Base-by-base conservation (phyloP, 2,888 invertebrate species). In the Dynastes hyllus region DNA sequence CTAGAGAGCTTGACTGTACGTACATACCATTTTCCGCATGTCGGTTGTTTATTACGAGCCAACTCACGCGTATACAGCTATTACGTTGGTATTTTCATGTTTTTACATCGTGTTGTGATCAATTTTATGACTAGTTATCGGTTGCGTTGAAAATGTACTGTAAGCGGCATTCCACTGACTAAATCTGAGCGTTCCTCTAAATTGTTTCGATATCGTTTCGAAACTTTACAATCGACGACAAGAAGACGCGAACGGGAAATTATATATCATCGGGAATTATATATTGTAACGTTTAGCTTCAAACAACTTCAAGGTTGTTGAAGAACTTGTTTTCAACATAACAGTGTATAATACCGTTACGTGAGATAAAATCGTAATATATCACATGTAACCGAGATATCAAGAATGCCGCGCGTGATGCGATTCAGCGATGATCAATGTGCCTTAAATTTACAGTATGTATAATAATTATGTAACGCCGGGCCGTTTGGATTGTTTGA, bases 301-400 rank as follows among this genome's bases (percentile, higher is more conserved):
- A 73, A 32, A 73, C 13, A 6, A 73, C 73, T 58, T 73, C 73
- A 73, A 58, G 58, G 73, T 40, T 73, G 40, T 61, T 61, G 40
- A 58, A 53, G 22, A 40, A 73, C 73, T 73, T 58, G 73, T 58
- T 58, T 55, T 58, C 55, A 73, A 73, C 73, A 73, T 58, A 73
- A 73, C 58, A 40, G 73, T 58, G 37, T 53, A 77, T 67, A 58
- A 58, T 77, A 77, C 77, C 66, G 77, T 77, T 77, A 77, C 76
- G 37, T 32, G 67, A 77, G 77, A 77, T 77, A 77, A 77, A 66
- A 77, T 77, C 77, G 77, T 77, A 67, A 77, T 77, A 77, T 67
- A 77, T 77, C 77, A 69, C 77, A 77, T 67, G 58, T 77, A 77
- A 69, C 77, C 77, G 45, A 77, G 77, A 77, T 77, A 67, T 67